phyloP scores from a whole-genome alignment of 2,888 invertebrate genomes.

The Itoplectis maculator region DNA sequence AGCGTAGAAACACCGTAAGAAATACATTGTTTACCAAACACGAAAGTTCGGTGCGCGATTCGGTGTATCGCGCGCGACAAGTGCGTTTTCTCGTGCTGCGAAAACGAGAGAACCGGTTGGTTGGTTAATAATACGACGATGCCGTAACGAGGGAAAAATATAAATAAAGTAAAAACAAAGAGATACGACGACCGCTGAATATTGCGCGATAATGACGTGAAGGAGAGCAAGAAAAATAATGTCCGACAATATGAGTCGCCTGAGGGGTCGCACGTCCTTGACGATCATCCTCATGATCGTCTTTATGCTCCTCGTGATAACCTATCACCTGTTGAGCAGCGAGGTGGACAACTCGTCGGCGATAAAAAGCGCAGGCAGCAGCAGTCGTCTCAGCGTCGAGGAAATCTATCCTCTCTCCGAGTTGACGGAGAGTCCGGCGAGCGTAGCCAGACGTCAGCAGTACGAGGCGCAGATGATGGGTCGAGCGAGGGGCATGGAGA shows the following conservation, averaged over 20 bases:
- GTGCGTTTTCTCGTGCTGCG: no score
- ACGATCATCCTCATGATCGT: constrained; percentile 79
- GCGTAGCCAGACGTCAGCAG: constrained; percentile 70
- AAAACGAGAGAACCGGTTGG: no score
- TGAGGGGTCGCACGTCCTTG: constrained; percentile 78
- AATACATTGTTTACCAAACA: no score
- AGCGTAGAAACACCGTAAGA: no score
- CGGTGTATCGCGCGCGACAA: no score
- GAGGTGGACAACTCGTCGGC: constrained; percentile 75
- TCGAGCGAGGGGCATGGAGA: constrained; percentile 65
- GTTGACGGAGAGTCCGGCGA: constrained; percentile 72
- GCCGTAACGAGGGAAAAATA: no score
- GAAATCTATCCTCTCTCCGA: constrained; percentile 72
- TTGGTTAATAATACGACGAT: no score
- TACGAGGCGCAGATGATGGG: constrained; percentile 73
- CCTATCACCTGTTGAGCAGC: constrained; percentile 81
- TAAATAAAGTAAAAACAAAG: no score
- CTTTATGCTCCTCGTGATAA: constrained; percentile 78
- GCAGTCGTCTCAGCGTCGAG: constrained; percentile 70
- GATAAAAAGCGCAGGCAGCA: constrained; percentile 63
- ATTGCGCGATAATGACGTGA: no score
- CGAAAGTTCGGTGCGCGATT: no score
- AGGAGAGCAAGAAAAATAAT: constrained; percentile 64
- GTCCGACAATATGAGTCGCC: constrained; percentile 75
- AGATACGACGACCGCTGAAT: no score